Evolutionary conservation across 1,140 invertebrate genomes (phyloP).

Genomic region (Papilio dardanus): DNA sequence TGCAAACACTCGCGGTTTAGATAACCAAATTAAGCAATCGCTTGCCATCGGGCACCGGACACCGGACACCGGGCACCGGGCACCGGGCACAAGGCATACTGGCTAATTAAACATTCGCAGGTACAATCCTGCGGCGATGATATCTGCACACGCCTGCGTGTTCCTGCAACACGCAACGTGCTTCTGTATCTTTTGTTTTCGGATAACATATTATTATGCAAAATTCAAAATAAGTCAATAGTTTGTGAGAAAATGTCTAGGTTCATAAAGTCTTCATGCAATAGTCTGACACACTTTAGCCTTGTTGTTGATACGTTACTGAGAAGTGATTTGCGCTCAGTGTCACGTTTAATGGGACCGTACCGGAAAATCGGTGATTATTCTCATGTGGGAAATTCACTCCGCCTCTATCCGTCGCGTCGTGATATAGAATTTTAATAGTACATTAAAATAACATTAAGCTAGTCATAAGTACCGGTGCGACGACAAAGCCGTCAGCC

Average conservation of each 20-base stretch:
- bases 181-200: constrained; percentile 28
- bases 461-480: not conserved
- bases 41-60: not conserved
- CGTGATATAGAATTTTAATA: not conserved
- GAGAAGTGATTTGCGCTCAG: no score
- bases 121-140: constrained; percentile 41
- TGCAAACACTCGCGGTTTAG: constrained; percentile 8
- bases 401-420: not conserved
- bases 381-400: not conserved
- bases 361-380: not conserved
- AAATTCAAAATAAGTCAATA: not conserved
- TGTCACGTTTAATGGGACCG: constrained; percentile 7
- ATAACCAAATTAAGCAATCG: constrained; percentile 32
- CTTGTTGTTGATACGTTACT: no score
- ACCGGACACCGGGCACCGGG: not conserved
- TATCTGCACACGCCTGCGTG: constrained; percentile 42
- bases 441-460: constrained; percentile 20
- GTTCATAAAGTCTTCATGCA: no score
- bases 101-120: constrained; percentile 34
- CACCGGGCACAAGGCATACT: not conserved
- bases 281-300: no score
- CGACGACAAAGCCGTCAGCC: constrained; percentile 23
- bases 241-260: not conserved
- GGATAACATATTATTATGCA: not conserved
- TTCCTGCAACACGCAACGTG: constrained; percentile 39